Evolutionary conservation across 2,888 invertebrate genomes (phyloP).

Genomic region (Rosalia funebris): DNA sequence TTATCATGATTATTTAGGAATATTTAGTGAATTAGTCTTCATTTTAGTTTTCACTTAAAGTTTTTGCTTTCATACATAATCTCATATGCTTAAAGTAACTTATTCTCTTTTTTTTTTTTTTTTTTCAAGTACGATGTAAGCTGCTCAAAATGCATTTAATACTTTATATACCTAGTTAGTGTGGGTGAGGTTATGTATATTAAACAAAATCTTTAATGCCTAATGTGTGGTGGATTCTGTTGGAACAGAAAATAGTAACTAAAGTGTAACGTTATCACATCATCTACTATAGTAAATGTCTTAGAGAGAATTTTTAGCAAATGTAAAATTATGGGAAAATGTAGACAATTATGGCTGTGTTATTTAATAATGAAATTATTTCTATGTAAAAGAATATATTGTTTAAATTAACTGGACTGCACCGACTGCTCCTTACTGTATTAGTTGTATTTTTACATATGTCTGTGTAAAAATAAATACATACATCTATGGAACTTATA

Average conservation of each 20-base stretch:
- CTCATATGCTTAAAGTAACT: background rate
- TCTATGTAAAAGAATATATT: conserved; percentile 22
- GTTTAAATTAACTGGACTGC: conserved; percentile 36
- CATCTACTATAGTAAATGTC: conserved; percentile 21
- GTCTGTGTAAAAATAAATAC: conserved; percentile 30
- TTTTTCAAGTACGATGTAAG: background rate
- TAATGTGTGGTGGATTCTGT: background rate
- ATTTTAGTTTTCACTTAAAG: conserved; percentile 6
- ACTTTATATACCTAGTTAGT: conserved; percentile 2
- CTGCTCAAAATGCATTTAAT: conserved; percentile 29
- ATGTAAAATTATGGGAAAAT: conserved; percentile 44
- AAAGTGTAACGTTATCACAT: conserved; percentile 10
- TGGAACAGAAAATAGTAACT: conserved; percentile 3
- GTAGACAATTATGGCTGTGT: conserved; percentile 60
- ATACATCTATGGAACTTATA: background rate
- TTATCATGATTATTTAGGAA: conserved; percentile 13
- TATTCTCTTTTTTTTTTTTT: conserved; percentile 4
- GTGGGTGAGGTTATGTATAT: conserved; percentile 2
- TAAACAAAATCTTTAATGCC: conserved; percentile 9
- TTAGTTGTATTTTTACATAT: conserved; percentile 25
- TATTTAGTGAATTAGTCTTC: conserved; percentile 9
- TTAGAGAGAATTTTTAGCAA: conserved; percentile 30
- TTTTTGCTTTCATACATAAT: conserved; percentile 19
- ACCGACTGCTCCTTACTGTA: conserved; percentile 30
- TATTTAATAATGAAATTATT: conserved; percentile 43